Base-by-base conservation (phyloP, 2,113 vertebrate species). In the Campylomormyrus tamandua region DNA sequence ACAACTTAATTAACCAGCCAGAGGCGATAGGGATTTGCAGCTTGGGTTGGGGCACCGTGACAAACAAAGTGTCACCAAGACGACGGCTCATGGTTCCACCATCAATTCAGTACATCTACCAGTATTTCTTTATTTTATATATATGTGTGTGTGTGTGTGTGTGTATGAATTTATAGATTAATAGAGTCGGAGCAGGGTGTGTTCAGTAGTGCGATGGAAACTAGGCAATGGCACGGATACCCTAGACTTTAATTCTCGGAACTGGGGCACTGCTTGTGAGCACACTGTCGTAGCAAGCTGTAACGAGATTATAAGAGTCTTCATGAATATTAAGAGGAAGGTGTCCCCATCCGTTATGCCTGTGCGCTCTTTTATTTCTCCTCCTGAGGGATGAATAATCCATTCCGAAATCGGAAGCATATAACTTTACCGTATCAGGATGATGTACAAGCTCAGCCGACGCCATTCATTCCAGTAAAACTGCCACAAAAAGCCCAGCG, bases 291-390 rank as follows among this genome's bases (percentile, higher is more conserved):
- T 39, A 80, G 74, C 74, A 39, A 77, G 35, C 74, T 39, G 74
- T 80, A 80, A 42, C 74, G 5, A 80, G 74, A 80, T 42, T 80
- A 42, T 39, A 27, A 27, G 74, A 80, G 35, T 80, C 74, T 42
- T 80, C 74, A 80, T 80, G 74, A 80, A 80, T 80, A 80, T 80
- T 80, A 80, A 80, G 74, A 42, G 74, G 74, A 80, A 80, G 74
- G 74, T 80, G 74, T 80, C 74, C 15, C 74, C 35, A 80, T 80
- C 74, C 31, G 45, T 48, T 48, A 46, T 84, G 83, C 83, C 87
- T 88, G 35, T 46, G 27, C 56, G 7, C 39, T 39, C 31, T 42
- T 88, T 58, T 62, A 39, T 66, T 56, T n/a, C 21, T 11, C 35
- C 53, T 42, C 42, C 42, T 39, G 58, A 88, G 87, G 87, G 53